Conservation (phyloP, 2,888 invertebrate species). For the Enchytraeus crypticus region DNA sequence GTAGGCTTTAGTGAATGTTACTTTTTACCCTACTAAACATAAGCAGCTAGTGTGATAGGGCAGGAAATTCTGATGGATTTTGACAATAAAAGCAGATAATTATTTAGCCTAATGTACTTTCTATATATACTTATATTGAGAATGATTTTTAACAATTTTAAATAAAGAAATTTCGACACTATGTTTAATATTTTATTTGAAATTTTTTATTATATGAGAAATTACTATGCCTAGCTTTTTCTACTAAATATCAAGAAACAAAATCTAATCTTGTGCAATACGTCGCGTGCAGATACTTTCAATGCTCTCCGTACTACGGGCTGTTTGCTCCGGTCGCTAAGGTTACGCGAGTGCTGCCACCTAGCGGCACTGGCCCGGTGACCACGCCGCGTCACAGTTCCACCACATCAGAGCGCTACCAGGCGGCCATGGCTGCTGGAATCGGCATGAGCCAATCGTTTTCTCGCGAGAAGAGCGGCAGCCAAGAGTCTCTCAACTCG, state of each 20-base stretch:
- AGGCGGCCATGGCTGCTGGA: neutral
- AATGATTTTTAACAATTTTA: neutral
- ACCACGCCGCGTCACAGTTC: slow-evolving; percentile 1
- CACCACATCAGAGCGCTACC: neutral
- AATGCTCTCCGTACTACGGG: slow-evolving; percentile 79
- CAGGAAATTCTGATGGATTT: neutral
- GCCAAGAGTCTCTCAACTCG: slow-evolving; percentile 73
- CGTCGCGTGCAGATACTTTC: slow-evolving; percentile 88
- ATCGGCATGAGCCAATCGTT: neutral
- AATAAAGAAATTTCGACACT: neutral
- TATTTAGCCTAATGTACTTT: neutral
- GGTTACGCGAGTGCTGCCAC: slow-evolving; percentile 62
- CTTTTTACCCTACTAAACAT: no score
- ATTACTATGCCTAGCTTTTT: neutral
- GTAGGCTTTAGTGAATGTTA: no score
- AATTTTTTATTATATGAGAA: neutral
- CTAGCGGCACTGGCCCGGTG: neutral
- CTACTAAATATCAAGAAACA: no score
- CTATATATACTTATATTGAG: neutral
- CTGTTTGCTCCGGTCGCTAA: slow-evolving; percentile 86
- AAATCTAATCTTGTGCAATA: no score
- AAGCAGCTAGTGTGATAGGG: no score
- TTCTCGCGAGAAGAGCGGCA: slow-evolving; percentile 51
- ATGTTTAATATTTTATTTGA: neutral
- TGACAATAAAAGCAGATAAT: neutral